phyloP scores from a whole-genome alignment of 2,888 invertebrate species.

The Drosophila stalkeri region DNA sequence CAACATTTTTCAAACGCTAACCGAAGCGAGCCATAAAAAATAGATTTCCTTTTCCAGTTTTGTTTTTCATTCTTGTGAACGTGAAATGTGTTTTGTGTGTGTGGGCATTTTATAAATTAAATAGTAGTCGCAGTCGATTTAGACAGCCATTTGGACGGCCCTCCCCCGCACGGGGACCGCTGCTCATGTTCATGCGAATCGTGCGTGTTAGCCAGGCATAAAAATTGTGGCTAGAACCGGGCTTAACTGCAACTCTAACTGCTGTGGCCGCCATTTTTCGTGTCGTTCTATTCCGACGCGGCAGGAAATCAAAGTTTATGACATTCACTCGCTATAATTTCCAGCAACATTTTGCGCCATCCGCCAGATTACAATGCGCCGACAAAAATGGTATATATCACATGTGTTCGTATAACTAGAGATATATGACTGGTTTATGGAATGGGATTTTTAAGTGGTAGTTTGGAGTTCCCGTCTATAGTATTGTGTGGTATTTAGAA shows the following conservation, averaged over 20 bases:
- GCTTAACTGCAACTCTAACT: slow-evolving; percentile 52
- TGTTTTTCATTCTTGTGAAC: slow-evolving; percentile 9
- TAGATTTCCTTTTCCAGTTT: slow-evolving; percentile 35
- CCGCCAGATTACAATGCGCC: slow-evolving; percentile 25
- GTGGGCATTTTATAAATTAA: slow-evolving; percentile 71
- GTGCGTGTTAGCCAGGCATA: slow-evolving; percentile 74
- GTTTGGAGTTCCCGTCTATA: not conserved
- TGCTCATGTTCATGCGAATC: slow-evolving; percentile 17
- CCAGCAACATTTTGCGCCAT: slow-evolving; percentile 38
- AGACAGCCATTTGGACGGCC: slow-evolving; percentile 42
- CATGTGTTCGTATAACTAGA: not conserved
- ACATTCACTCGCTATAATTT: slow-evolving; percentile 69
- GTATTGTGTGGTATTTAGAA: not conserved
- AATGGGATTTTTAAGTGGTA: slow-evolving; percentile 9
- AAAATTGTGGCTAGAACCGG: slow-evolving; percentile 63
- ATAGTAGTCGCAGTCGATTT: slow-evolving; percentile 71
- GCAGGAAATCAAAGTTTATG: slow-evolving; percentile 76
- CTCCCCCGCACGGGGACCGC: not conserved
- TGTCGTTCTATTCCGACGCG: slow-evolving; percentile 39
- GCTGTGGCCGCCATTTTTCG: slow-evolving; percentile 66
- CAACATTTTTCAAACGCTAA: slow-evolving; percentile 59
- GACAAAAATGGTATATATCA: slow-evolving; percentile 14
- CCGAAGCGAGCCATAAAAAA: slow-evolving; percentile 48
- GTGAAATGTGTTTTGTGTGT: slow-evolving; percentile 43
- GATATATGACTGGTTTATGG: not conserved